Conservation (phyloP, 2,888 invertebrate species). For the Nebria brevicollis region DNA sequence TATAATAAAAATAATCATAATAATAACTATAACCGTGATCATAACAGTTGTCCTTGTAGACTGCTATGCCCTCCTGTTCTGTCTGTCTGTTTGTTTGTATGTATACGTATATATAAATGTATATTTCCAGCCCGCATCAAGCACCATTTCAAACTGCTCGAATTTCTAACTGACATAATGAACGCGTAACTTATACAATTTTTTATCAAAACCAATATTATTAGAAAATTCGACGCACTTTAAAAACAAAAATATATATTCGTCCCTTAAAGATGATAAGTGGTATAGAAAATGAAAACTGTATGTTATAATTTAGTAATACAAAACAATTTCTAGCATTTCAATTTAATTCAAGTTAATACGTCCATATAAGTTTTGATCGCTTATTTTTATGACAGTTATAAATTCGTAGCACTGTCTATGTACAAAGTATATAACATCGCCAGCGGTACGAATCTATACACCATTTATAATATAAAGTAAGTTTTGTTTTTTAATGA, state of each 20-base stretch:
- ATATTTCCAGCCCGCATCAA: not conserved
- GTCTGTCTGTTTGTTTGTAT: not conserved
- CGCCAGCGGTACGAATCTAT: conserved; percentile 34
- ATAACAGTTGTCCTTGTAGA: conserved; percentile 57
- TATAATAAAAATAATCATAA: conserved; percentile 62
- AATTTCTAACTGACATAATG: conserved; percentile 15
- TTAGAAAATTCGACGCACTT: no score
- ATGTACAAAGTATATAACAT: conserved; percentile 25
- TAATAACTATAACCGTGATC: conserved; percentile 60
- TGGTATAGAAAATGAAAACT: no score
- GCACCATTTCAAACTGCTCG: conserved; percentile 4
- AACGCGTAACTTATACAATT: no score
- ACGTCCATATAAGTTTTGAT: not conserved
- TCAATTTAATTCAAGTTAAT: not conserved
- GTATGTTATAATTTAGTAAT: no score
- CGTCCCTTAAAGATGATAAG: no score
- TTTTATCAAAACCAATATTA: no score
- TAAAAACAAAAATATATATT: no score
- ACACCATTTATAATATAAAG: conserved; percentile 44
- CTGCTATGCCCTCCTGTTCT: conserved; percentile 15
- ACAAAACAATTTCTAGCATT: no score
- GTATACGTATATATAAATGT: not conserved
- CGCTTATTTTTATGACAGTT: conserved; percentile 16
- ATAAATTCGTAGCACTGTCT: not conserved
- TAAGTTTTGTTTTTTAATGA: conserved; percentile 45